Base-by-base conservation (phyloP, 2,797 vertebrate genomes). In the Muscicapa striata region DNA sequence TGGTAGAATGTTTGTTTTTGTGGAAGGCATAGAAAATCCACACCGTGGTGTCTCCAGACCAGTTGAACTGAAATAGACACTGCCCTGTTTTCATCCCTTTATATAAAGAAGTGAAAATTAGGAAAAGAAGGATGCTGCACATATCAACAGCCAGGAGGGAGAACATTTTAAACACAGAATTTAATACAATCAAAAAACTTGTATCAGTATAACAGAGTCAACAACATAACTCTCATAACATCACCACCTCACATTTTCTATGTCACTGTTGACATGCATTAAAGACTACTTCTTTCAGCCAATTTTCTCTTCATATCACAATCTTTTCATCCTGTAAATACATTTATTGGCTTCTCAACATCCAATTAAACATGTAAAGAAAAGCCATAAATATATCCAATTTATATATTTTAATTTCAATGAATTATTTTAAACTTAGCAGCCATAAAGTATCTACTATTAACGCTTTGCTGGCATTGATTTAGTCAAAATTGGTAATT, bases 181-280 rank as follows among this genome's bases (percentile, higher is more conserved):
- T 96, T 95, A 96, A 96, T 95, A 93, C 29, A 34, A 91, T 96
- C 96, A 90, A 78, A 94, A 96, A 81, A 95, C 93, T 95, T 95
- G 6, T 84, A 93, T 95, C 89, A 95, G 70, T 90, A 83, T 74
- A 95, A 94, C 62, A 86, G 62, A 95, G 70, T 95, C 94, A 96
- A 89, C 84, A 90, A 73, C 64, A 76, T 84, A 93, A 67, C 66
- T 95, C 85, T 84, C 86, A 70, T 84, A 96, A 94, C 77, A 94
- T 90, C 94, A 84, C 75, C 90, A 69, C 54, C 92, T 97, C 74
- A 54, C 74, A 90, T 79, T 76, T 89, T 52, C 79, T 59, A 11
- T 2, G 2, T 51, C 79, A 69, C 49, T 0, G 0, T 2, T 78
- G 79, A 89, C 30, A 69, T 23, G 23, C 63, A 84, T 80, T 80